Evolutionary conservation across 2,113 vertebrate species (phyloP), one percentile per base, ranked within the genome.

Genomic region (Coreoperca whiteheadi): DNA sequence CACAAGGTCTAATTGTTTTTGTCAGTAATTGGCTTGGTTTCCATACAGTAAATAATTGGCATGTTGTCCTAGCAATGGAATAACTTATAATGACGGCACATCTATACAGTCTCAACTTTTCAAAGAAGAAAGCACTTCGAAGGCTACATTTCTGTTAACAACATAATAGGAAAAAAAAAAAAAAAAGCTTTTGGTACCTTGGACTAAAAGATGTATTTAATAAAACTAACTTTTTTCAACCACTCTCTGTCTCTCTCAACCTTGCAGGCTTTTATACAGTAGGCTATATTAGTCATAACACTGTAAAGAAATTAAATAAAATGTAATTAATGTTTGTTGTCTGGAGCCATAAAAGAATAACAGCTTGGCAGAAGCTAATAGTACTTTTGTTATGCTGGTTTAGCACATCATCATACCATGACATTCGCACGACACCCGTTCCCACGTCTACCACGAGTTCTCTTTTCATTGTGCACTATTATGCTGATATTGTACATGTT

Each of bases 21-120:
- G 50, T 74, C 79, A 74, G 60, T 87, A 90, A 90, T 85, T 89
- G 74, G 87, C 53, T 86, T 80, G 67, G 74, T 87, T 77, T 82
- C 53, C 71, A 64, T 68, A 34, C 34, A 74, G 82, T 65, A 86
- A 90, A 87, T 88, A 88, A 92, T 74, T 80, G 85, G 69, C 60
- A 85, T 74, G 81, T 81, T 82, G 77, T 79, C 25, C 48, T 21
- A 34, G 25, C 56, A 68, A 28, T 43, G 66, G 12, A 79, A 78
- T 70, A 85, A 91, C 72, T 72, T 83, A 79, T 88, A 90, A 89
- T 79, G 79, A 87, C 76, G 71, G 39, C 64, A 81, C 51, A 84
- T 83, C 57, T 20, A 43, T 56, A 64, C 21, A 37, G 81, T 57
- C 6, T 43, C 57, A 88, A 86, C 71, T 91, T 88, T 88, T 65